Conservation (phyloP, 64 coral and sea anemone species). For the Montipora efflorescens region DNA sequence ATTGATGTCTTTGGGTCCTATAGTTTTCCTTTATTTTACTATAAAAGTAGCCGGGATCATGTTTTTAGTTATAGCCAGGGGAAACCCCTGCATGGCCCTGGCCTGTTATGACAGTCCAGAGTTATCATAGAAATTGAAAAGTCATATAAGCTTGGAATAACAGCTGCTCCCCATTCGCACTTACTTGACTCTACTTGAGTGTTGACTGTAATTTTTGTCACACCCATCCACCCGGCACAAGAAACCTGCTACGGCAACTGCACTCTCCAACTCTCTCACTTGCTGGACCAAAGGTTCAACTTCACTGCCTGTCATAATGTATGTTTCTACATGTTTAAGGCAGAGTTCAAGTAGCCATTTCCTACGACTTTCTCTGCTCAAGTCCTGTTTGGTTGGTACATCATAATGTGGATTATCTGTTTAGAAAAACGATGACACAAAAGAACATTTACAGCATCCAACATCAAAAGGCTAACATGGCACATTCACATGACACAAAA, state of each 20-base stretch:
- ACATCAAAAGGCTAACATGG: not conserved
- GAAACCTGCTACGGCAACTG: not conserved
- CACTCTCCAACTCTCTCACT: not conserved
- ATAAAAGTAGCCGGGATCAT: not conserved
- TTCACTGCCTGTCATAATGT: not conserved
- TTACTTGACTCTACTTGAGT: slow-evolving; percentile 51
- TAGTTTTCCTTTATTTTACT: not conserved
- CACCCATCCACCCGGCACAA: slow-evolving; percentile 7
- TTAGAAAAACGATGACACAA: not conserved
- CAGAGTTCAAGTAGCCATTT: slow-evolving; percentile 48
- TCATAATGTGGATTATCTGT: slow-evolving; percentile 11
- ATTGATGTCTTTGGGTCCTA: not conserved
- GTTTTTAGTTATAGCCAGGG: not conserved
- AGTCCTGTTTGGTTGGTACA: not conserved
- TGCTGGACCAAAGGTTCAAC: slow-evolving; percentile 44
- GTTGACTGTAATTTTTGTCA: slow-evolving; percentile 14
- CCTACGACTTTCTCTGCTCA: slow-evolving; percentile 22
- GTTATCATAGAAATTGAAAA: slow-evolving; percentile 37
- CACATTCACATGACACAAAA: slow-evolving; percentile 12
- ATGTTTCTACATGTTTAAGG: slow-evolving; percentile 20
- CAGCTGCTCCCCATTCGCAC: slow-evolving; percentile 7
- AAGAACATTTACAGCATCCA: not conserved
- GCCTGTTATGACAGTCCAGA: not conserved
- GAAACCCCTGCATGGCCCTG: slow-evolving; percentile 4
- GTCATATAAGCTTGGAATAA: slow-evolving; percentile 46